Evolutionary conservation across 2,888 invertebrate genomes (phyloP), one percentile per base, ranked within the genome.

Genomic region (Cephus rjabovi): DNA sequence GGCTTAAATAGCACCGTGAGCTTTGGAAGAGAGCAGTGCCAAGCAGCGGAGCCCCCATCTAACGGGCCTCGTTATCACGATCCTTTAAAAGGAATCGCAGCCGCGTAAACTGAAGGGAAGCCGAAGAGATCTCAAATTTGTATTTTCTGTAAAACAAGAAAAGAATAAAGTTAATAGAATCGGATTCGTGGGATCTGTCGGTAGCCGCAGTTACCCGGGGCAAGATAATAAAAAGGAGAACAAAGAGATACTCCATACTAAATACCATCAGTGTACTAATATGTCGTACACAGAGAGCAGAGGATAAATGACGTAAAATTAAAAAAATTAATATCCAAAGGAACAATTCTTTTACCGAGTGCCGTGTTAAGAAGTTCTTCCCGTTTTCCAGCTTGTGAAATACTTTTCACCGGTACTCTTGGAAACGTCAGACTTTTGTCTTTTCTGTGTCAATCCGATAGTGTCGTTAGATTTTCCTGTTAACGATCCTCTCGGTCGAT

Each of bases 1-100:
- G 87, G 91, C 91, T 91, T 91, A 91, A 91, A 91, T 91, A 91
- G 89, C 89, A 85, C 89, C 86, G 87, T 83, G 82, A 80, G 83
- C 84, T 81, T 85, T 81, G 79, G 82, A 87, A 82, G 83, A 82
- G 80, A 86, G 85, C 89, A 91, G 91, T 91, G 87, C 87, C 86
- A 86, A 86, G 84, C 87, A 86, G 86, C 85, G 87, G 85, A 85
- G 88, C 86, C 83, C 83, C 83, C 83, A 82, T 71, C 81, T 23
- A 56, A 23, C 56, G 56, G 56, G 56, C 56, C 56, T 56, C 56
- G 56, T 56, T 56, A 56, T 56, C 56, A 56, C 23, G 56, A 56
- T 56, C 56, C 56, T 23, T 56, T 23, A 9, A 9, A 56, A 56
- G 56, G 1, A 23, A 56, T 56, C 23, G 56, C 56, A 56, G 56